Percentiles rank a stretch among this genome's conserved stretches.
Evolutionary conservation across 35 echinoderm and acorn worm species (phyloP).

Genomic region (Heliocidaris erythrogramma): DNA sequence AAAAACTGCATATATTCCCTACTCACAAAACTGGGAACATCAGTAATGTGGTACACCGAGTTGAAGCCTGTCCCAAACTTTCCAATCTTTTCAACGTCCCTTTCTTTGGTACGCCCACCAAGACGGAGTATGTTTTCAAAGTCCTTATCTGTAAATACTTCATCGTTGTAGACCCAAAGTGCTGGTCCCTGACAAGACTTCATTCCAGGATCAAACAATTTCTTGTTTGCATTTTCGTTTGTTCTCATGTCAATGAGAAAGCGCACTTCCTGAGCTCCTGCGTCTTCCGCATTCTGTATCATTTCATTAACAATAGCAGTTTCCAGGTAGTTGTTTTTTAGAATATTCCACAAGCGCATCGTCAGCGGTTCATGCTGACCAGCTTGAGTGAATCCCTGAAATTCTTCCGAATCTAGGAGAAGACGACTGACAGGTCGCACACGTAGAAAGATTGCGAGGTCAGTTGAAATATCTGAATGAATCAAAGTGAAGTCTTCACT

Average conservation of each 20-base stretch:
- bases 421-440: not conserved
- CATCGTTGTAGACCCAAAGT: too few relatives aligned
- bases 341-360: not conserved
- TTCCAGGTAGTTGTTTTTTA: slow-evolving; percentile 50
- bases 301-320: slow-evolving; percentile 67
- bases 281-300: slow-evolving; percentile 90
- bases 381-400: slow-evolving; percentile 39
- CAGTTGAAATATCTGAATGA: slow-evolving; percentile 24
- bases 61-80: slow-evolving; percentile 92
- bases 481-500: slow-evolving; percentile 37
- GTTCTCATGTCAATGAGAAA: too few relatives aligned
- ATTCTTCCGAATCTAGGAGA: slow-evolving; percentile 43
- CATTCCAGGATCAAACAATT: too few relatives aligned
- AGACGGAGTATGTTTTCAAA: too few relatives aligned
- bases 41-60: slow-evolving; percentile 88
- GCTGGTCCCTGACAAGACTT: too few relatives aligned
- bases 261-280: slow-evolving; percentile 68
- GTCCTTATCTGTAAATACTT: too few relatives aligned
- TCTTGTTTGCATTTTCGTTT: too few relatives aligned
- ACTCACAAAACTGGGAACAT: not conserved
- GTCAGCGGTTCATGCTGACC: slow-evolving; percentile 64
- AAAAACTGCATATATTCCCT: slow-evolving; percentile 59
- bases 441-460: slow-evolving; percentile 24
- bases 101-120: not conserved
- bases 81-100: slow-evolving; percentile 77